Evolutionary conservation across 2,797 vertebrate species (phyloP), one percentile per base, ranked within the genome.

Genomic region (Cuculus canorus): DNA sequence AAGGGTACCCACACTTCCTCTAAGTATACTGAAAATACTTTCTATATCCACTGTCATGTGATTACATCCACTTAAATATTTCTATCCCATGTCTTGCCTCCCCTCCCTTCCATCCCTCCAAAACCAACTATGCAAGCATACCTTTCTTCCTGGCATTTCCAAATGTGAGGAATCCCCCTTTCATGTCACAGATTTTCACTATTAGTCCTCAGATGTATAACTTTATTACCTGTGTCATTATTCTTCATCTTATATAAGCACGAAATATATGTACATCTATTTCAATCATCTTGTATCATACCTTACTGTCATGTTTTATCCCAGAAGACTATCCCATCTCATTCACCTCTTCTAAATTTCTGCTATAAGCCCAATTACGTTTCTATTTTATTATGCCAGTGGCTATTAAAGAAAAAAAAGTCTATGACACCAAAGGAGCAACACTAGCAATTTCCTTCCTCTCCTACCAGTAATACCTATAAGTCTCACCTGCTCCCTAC

Each of bases 41-140:
- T 11, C 50, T 70, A 60, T 13, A 75, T 50, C 52, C n/a, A 69
- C 21, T 45, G 25, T 41, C 35, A 61, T 17, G 19, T 22, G 27
- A 71, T 30, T 72, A 85, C 54, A 48, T 82, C 43, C 61, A 10
- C 18, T 41, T 47, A 14, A 48, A 5, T 43, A 59, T 71, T 66
- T 88, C 59, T 13, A 64, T 22, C 19, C n/a, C 30, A 41, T 39
- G 39, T 39, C 39, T 39, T n/a, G 54, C 10, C 25, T n/a, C 53
- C n/a, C 10, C 25, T n/a, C 53, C n/a, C 17, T 76, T 76, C 57
- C 35, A 66, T 47, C 18, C 25, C 32, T 50, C 13, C 43, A 69
- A 0, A 10, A 64, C 48, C 18, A 86, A 39, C 27, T 32, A 65
- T 35, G 45, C 3, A 45, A 33, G 60, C 0, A 0, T 56, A n/a